Base-by-base conservation (phyloP, 1,140 invertebrate species). In the Macrocentrus cingulum region DNA sequence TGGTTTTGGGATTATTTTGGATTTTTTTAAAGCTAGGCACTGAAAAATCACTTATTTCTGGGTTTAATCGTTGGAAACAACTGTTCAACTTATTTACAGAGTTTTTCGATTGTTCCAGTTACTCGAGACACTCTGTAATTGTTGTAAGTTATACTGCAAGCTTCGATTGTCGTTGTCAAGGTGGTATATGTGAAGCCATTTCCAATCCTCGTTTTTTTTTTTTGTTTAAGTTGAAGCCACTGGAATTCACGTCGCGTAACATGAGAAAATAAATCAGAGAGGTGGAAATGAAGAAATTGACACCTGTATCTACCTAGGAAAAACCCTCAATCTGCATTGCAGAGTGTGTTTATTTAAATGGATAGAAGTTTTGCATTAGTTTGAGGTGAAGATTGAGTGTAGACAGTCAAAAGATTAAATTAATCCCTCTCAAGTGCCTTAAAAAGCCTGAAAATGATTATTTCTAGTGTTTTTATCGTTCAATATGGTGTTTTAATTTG, bases 221-320 rank as follows among this genome's bases (percentile, higher is more conserved):
- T 29, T 25, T n/a, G 19, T 48, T 20, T 36, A 20, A 37, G 32
- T 16, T 16, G 49, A 51, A 51, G 32, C 49, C 49, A 20, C 37
- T 51, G 34, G 25, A 51, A 20, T 16, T 37, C 49, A 37, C 25
- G 32, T 18, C 49, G 13, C 32, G 49, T 51, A 51, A 51, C 16
- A 51, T 36, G 32, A 51, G 49, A 51, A 51, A 51, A 51, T 20
- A 51, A 19, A 51, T 20, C 15, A 16, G 9, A 39, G 3, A 13
- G 13, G 36, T 8, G 45, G 29, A 23, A 48, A 23, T 48, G 23
- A n/a, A 48, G 45, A 48, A 48, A 48, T 48, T 23, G 3, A 48
- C 45, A 48, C 45, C 45, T n/a, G n/a, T n/a, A 15, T n/a, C 19
- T 15, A 44, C 16, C 9, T 11, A 44, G 1, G n/a, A 44, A 16